Evolutionary conservation across 2,797 vertebrate species (phyloP).

Genomic region (Parauchenoglanis punctatus): DNA sequence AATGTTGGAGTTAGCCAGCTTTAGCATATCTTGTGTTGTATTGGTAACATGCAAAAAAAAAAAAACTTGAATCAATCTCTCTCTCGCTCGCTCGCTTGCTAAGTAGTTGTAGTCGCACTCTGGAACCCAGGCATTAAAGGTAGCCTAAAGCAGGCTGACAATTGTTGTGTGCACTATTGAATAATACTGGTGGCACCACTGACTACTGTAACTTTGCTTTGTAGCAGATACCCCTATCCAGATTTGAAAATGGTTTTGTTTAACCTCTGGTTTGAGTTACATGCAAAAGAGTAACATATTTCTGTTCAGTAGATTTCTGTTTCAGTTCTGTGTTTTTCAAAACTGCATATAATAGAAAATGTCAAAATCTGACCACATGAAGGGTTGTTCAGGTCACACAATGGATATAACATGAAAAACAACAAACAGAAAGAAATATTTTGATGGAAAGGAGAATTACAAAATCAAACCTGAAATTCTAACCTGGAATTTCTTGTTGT

Average conservation of each 20-base stretch:
- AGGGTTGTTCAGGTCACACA: background rate
- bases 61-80: no score
- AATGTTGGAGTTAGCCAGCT: no score
- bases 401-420: background rate
- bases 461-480: background rate
- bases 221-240: slow-evolving; percentile 24
- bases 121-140: no score
- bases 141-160: no score
- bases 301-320: background rate
- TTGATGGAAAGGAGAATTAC: background rate
- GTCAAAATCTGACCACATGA: background rate
- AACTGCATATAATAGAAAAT: background rate
- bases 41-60: no score
- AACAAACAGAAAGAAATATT: background rate
- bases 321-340: background rate
- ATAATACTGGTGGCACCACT: no score
- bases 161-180: no score
- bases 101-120: no score
- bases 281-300: background rate
- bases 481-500: no score
- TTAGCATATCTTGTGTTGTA: no score
- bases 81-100: no score
- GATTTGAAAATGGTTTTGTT: background rate
- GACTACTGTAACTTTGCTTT: slow-evolving; percentile 10
- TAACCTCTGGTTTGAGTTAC: background rate